Conservation (phyloP, 2,888 invertebrate species). For the Drosophila testacea region DNA sequence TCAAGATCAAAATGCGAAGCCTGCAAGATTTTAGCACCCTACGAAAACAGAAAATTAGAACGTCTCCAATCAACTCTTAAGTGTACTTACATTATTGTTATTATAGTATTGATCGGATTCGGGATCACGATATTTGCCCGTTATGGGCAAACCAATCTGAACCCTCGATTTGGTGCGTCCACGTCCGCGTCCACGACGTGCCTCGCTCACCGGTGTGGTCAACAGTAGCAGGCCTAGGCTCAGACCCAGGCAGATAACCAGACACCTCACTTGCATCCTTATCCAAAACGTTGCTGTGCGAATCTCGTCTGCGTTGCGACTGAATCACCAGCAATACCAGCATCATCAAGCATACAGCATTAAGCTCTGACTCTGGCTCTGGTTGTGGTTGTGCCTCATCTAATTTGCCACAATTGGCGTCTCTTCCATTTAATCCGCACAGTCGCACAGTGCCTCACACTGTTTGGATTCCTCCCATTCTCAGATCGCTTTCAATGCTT, state of each 20-base stretch:
- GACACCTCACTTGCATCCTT: constrained; percentile 80
- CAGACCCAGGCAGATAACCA: constrained; percentile 77
- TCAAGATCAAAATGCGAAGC: constrained; percentile 97
- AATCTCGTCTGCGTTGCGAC: constrained; percentile 73
- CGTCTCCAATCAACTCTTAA: background rate
- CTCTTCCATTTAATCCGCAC: constrained; percentile 48
- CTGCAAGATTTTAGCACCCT: constrained; percentile 95
- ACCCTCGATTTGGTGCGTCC: constrained; percentile 92
- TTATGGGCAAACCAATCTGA: constrained; percentile 94
- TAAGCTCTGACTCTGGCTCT: constrained; percentile 18
- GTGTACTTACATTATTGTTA: constrained; percentile 89
- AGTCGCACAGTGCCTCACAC: constrained; percentile 21
- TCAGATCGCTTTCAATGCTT: constrained; percentile 40
- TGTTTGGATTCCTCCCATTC: constrained; percentile 32
- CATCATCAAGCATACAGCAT: constrained; percentile 28
- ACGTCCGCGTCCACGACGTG: constrained; percentile 89
- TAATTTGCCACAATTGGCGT: constrained; percentile 79
- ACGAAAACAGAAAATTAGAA: constrained; percentile 19
- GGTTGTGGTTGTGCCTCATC: constrained; percentile 37
- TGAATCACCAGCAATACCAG: constrained; percentile 50
- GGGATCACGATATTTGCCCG: constrained; percentile 95
- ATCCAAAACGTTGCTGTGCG: constrained; percentile 62
- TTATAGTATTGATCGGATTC: constrained; percentile 96
- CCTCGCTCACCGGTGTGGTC: constrained; percentile 84
- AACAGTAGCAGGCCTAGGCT: constrained; percentile 84